A percentile compares a stretch with the other conserved stretches of the same genome.
phyloP scores from a whole-genome alignment of 1,140 invertebrate species.

The Calliopsis andreniformis region DNA sequence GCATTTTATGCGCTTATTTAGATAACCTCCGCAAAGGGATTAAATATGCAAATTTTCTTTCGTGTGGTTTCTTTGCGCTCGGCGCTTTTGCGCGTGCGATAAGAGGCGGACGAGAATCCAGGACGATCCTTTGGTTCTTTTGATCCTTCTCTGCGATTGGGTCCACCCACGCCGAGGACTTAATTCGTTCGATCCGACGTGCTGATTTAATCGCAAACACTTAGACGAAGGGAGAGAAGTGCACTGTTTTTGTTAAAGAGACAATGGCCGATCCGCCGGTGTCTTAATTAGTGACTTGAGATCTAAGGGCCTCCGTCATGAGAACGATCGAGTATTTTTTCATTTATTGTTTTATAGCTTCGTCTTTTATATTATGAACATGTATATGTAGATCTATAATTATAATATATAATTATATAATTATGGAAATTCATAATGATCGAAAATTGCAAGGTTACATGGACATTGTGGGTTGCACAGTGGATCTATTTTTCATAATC shows the following conservation, averaged over 20 bases:
- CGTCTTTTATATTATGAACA: neutral
- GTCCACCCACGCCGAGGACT: slow-evolving; percentile 71
- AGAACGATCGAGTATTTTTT: slow-evolving; percentile 33
- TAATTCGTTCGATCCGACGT: slow-evolving; percentile 69
- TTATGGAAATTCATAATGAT: too few species aligned
- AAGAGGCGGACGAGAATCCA: slow-evolving; percentile 41
- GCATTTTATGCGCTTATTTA: too few species aligned
- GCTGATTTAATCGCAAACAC: slow-evolving; percentile 70
- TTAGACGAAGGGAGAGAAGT: slow-evolving; percentile 41
- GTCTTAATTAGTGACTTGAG: slow-evolving; percentile 70
- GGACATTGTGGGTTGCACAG: too few species aligned
- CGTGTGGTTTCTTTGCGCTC: slow-evolving; percentile 26
- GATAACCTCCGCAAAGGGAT: slow-evolving; percentile 11
- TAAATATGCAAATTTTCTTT: slow-evolving; percentile 30
- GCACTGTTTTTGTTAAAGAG: slow-evolving; percentile 40
- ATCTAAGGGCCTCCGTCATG: slow-evolving; percentile 54
- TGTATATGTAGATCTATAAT: neutral
- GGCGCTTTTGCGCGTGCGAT: slow-evolving; percentile 45
- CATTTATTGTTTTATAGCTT: neutral
- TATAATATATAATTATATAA: too few species aligned
- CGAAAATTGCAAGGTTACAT: too few species aligned
- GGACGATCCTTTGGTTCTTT: slow-evolving; percentile 35
- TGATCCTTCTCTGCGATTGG: slow-evolving; percentile 54
- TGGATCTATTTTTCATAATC: too few species aligned
- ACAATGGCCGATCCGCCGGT: slow-evolving; percentile 65